Percentiles rank a stretch among this genome's conserved stretches.
phyloP scores from a whole-genome alignment of 2,888 invertebrate genomes.

The Helicoverpa assulta region DNA sequence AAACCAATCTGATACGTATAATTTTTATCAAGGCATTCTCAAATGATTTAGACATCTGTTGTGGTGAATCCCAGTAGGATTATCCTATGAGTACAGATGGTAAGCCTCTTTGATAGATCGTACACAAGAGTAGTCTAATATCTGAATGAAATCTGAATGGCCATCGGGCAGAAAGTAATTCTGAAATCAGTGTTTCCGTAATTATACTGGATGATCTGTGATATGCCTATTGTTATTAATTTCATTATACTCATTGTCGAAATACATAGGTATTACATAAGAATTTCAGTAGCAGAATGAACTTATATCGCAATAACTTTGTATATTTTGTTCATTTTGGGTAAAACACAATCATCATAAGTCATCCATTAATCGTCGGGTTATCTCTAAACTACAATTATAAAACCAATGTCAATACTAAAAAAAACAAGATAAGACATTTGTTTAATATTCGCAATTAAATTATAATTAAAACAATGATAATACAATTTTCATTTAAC shows the following conservation, averaged over 20 bases:
- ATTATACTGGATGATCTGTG: constrained; percentile 1
- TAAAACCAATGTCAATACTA: constrained; percentile 25
- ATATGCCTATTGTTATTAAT: neutral
- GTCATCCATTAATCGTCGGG: constrained; percentile 14
- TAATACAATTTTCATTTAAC: constrained; percentile 21
- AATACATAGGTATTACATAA: constrained; percentile 31
- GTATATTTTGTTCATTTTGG: constrained; percentile 38
- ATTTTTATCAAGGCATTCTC: no score
- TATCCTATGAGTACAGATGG: no score
- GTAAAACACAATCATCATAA: constrained; percentile 20
- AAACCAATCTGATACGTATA: no score
- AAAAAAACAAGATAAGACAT: constrained; percentile 33
- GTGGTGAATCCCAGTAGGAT: no score
- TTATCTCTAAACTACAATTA: constrained; percentile 35
- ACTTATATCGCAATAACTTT: constrained; percentile 22
- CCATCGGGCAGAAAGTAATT: no score
- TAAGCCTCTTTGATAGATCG: no score
- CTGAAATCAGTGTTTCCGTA: constrained; percentile 5
- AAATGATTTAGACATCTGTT: no score
- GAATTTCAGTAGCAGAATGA: constrained; percentile 11
- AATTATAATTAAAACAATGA: constrained; percentile 24
- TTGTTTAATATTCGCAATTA: constrained; percentile 20
- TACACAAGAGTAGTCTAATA: no score
- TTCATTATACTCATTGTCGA: constrained; percentile 12
- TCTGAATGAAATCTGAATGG: no score